Evolutionary conservation across 2,888 invertebrate genomes (phyloP).

Genomic region (Ormyrus labotus): DNA sequence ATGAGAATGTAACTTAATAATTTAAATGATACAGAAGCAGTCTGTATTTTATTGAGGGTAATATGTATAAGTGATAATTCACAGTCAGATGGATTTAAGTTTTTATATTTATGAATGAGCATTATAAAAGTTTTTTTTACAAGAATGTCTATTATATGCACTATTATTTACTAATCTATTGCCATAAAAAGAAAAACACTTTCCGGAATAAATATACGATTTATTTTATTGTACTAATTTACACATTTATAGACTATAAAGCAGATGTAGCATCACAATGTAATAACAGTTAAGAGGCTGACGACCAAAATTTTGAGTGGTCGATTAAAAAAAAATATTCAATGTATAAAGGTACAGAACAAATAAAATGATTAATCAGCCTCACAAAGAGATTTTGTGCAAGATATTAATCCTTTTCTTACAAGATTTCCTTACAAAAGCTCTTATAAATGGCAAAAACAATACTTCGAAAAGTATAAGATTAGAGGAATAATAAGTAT

Average conservation of each 20-base stretch:
- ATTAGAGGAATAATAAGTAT: slow-evolving; percentile 44
- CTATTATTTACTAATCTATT: no score
- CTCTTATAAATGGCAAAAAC: slow-evolving; percentile 50
- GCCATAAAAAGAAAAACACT: slow-evolving; percentile 15
- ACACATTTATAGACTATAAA: slow-evolving; percentile 63
- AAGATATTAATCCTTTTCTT: slow-evolving; percentile 37
- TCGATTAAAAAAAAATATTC: slow-evolving; percentile 37
- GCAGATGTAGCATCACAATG: slow-evolving; percentile 52
- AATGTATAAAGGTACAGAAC: slow-evolving; percentile 54
- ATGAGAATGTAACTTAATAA: no score
- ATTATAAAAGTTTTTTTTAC: no score
- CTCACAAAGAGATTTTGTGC: slow-evolving; percentile 50
- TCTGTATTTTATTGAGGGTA: no score
- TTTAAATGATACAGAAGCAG: no score
- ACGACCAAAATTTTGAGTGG: slow-evolving; percentile 35
- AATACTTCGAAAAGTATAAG: slow-evolving; percentile 30
- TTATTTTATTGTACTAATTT: slow-evolving; percentile 61
- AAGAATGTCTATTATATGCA: no score
- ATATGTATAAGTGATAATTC: no score
- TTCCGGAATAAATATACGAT: slow-evolving; percentile 54
- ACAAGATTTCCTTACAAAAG: slow-evolving; percentile 49
- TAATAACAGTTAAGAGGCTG: slow-evolving; percentile 51
- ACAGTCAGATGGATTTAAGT: no score
- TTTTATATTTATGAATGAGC: no score
- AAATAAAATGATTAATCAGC: slow-evolving; percentile 38